Conservation (phyloP, 2,797 vertebrate species). For the Phataginus tetradactyla region DNA sequence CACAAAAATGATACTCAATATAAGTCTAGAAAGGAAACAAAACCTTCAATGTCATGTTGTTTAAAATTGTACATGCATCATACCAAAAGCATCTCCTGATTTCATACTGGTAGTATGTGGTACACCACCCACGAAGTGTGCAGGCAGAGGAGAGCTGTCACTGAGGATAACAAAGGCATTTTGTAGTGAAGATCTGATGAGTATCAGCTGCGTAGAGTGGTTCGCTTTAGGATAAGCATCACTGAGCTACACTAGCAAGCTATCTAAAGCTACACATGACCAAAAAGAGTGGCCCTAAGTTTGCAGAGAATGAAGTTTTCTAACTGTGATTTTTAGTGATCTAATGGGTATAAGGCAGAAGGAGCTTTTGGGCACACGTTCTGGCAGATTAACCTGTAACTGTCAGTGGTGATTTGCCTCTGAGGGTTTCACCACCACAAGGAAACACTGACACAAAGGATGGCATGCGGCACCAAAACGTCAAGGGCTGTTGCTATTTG, state of each 20-base stretch:
- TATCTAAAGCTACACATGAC: not conserved
- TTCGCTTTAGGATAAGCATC: not conserved
- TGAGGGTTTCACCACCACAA: conserved; percentile 70
- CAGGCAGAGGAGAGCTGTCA: not conserved
- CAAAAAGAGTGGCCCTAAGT: not conserved
- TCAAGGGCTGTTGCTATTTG: conserved; percentile 84
- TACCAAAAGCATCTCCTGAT: not conserved
- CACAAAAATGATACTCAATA: not conserved
- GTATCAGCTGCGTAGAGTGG: not conserved
- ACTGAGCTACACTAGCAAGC: not conserved
- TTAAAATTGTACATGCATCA: not conserved
- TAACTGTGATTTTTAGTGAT: not conserved
- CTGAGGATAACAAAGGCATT: not conserved
- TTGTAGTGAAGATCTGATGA: not conserved
- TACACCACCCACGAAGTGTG: not conserved
- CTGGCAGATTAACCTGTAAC: conserved; percentile 79
- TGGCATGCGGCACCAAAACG: conserved; percentile 74
- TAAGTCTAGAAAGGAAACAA: not conserved
- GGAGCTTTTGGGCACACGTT: not conserved
- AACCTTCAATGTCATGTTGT: not conserved
- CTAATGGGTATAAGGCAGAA: not conserved
- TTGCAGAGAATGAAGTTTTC: not conserved
- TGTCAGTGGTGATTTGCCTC: conserved; percentile 75
- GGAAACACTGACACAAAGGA: conserved; percentile 84
- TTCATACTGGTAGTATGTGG: not conserved